Percentiles rank a stretch among this genome's conserved stretches.
Conservation (phyloP, 2,888 invertebrate genomes). For the Myathropa florea region DNA sequence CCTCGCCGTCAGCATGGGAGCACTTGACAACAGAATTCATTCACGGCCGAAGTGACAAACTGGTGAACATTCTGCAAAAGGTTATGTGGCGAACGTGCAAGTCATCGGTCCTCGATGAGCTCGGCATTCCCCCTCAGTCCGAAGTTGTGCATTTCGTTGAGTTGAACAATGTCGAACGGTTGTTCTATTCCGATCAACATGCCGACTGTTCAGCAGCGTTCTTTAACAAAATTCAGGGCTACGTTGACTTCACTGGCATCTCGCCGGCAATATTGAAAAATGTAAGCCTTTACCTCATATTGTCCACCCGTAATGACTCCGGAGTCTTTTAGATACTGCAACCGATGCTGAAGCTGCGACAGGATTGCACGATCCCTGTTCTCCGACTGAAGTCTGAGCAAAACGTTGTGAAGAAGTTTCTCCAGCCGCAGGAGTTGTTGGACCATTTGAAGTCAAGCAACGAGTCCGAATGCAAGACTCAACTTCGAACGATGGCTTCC, state of each 20-base stretch:
- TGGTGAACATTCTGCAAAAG: slow-evolving; percentile 73
- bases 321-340: slow-evolving; percentile 81
- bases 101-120: slow-evolving; percentile 85
- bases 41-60: slow-evolving; percentile 17
- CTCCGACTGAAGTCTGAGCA: slow-evolving; percentile 80
- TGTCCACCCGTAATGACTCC: neutral
- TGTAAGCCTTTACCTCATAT: slow-evolving; percentile 46
- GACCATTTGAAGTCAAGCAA: slow-evolving; percentile 85
- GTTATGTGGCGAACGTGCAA: slow-evolving; percentile 86
- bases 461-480: slow-evolving; percentile 84
- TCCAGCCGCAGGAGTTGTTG: slow-evolving; percentile 85
- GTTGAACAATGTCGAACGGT: slow-evolving; percentile 87
- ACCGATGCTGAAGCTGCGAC: slow-evolving; percentile 85
- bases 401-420: slow-evolving; percentile 79
- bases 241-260: slow-evolving; percentile 74
- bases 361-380: slow-evolving; percentile 87
- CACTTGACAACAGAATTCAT: slow-evolving; percentile 26
- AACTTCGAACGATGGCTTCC: slow-evolving; percentile 84
- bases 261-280: slow-evolving; percentile 78
- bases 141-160: slow-evolving; percentile 83
- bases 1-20: slow-evolving; percentile 29
- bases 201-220: slow-evolving; percentile 82
- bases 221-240: slow-evolving; percentile 79
- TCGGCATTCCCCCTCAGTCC: slow-evolving; percentile 85
- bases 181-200: slow-evolving; percentile 86